Evolutionary conservation across 1,140 invertebrate genomes (phyloP).

Genomic region (Paramacrobiotus metropolitanus): DNA sequence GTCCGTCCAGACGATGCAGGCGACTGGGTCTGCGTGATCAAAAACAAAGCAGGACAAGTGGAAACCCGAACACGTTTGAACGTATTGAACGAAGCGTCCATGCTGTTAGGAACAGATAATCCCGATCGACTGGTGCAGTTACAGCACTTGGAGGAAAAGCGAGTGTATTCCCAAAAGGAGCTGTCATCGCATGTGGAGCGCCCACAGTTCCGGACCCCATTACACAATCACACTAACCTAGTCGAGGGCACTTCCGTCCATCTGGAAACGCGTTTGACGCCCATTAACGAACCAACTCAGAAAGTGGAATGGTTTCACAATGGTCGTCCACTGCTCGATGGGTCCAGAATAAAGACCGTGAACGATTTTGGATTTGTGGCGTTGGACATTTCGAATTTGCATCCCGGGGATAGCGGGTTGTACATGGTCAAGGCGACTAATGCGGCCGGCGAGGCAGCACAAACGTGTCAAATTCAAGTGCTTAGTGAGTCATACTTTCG

Average conservation of each 20-base stretch:
- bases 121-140: not conserved
- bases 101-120: not conserved
- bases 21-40: not conserved
- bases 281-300: not conserved
- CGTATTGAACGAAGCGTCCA: not conserved
- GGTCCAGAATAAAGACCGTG: slow-evolving; percentile 13
- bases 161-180: not conserved
- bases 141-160: not conserved
- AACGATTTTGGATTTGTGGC: slow-evolving; percentile 71
- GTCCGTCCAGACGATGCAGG: slow-evolving; percentile 35
- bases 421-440: slow-evolving; percentile 43
- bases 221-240: not conserved
- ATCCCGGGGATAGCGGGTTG: slow-evolving; percentile 65
- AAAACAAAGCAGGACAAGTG: not conserved
- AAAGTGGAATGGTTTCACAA: slow-evolving; percentile 17
- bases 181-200: not conserved
- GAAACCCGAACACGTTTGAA: not conserved
- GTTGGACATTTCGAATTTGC: slow-evolving; percentile 51
- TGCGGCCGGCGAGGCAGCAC: not conserved
- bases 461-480: slow-evolving; percentile 9
- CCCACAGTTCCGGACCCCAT: slow-evolving; percentile 1
- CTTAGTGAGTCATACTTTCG: slow-evolving; percentile 7
- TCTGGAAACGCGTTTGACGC: not conserved
- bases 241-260: not conserved
- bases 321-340: slow-evolving; percentile 15